phyloP scores from a whole-genome alignment of 2,888 invertebrate species.

The Portevinia maculata region DNA sequence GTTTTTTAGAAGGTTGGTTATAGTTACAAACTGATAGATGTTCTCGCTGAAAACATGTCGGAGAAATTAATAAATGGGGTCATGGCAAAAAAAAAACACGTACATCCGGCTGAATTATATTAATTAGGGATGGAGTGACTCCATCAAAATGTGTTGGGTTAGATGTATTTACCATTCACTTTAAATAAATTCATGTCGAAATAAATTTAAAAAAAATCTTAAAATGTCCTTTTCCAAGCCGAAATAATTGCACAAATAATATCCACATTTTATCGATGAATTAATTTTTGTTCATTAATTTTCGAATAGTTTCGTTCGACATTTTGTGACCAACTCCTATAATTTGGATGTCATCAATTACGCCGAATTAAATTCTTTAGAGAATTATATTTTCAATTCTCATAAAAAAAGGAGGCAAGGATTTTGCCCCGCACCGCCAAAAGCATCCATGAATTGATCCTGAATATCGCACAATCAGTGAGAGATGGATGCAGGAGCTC shows the following conservation, averaged over 20 bases:
- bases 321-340: conserved; percentile 34
- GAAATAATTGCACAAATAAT: conserved; percentile 13
- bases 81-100: too few species aligned
- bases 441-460: conserved; percentile 32
- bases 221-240: background rate
- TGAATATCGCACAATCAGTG: conserved; percentile 43
- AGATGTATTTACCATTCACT: too few species aligned
- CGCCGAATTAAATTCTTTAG: conserved; percentile 69
- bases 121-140: too few species aligned
- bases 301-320: conserved; percentile 60
- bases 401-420: conserved; percentile 16
- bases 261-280: conserved; percentile 30
- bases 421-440: background rate
- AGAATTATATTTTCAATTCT: conserved; percentile 38
- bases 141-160: too few species aligned
- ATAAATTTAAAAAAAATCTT: conserved; percentile 1
- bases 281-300: conserved; percentile 69
- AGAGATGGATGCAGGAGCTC: conserved; percentile 38
- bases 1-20: too few species aligned
- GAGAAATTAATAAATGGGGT: too few species aligned
- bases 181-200: too few species aligned
- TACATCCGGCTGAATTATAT: too few species aligned
- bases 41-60: too few species aligned
- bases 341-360: conserved; percentile 58
- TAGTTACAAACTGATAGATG: too few species aligned